These are phyloP conservation scores for Lampropteryx suffumata DNA, from an alignment of 2,888 invertebrate genomes.

Conservation along the genomic window DNA sequence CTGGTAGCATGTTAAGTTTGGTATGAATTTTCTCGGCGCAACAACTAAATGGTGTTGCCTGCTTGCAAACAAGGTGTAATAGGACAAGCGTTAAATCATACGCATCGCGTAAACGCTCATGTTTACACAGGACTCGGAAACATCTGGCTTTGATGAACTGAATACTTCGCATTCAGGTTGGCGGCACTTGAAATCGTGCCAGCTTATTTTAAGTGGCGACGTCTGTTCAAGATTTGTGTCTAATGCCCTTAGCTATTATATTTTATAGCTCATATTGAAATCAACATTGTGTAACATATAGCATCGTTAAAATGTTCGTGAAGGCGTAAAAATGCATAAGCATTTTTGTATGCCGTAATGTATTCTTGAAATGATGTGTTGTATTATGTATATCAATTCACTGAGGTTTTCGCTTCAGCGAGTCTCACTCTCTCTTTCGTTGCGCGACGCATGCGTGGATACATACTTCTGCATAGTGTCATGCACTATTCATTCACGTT, in stretches of 20 bases:
- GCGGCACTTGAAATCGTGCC: constrained; percentile 79
- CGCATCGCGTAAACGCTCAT: constrained; percentile 52
- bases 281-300: constrained; percentile 42
- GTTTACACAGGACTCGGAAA: constrained; percentile 70
- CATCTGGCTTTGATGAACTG: constrained; percentile 81
- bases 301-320: constrained; percentile 13
- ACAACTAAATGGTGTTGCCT: no score
- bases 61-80: constrained; percentile 45
- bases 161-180: constrained; percentile 78
- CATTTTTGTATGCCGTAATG: background rate
- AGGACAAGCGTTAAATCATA: constrained; percentile 50
- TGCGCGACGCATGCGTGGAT: constrained; percentile 51
- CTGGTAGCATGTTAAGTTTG: no score
- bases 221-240: constrained; percentile 74
- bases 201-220: constrained; percentile 80
- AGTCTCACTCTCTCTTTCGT: constrained; percentile 57
- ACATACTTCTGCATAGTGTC: constrained; percentile 34
- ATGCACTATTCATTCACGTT: constrained; percentile 55
- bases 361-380: constrained; percentile 4
- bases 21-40: no score
- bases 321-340: constrained; percentile 1
- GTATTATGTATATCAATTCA: constrained; percentile 30
- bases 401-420: constrained; percentile 61
- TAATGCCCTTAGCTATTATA: constrained; percentile 60
- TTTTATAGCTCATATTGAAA: constrained; percentile 60